phyloP scores from a whole-genome alignment of 1,140 invertebrate species.

The Bathynomus jamesi region DNA sequence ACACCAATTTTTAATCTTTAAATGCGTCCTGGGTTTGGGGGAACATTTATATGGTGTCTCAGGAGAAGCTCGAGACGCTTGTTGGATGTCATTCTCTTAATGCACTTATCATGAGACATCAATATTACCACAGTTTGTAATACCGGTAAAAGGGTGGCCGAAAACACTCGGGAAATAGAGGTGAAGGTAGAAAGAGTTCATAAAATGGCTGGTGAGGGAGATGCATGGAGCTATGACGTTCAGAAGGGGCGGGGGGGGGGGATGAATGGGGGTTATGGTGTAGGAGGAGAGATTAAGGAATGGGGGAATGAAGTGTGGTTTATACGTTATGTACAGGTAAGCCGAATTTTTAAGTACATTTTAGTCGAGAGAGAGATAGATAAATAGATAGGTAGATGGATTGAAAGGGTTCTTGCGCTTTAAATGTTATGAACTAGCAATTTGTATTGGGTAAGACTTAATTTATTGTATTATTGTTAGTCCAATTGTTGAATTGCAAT shows the following conservation, averaged over 20 bases:
- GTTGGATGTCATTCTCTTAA: not conserved
- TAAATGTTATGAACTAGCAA: too few relatives aligned
- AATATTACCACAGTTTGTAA: not conserved
- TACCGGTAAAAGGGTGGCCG: not conserved
- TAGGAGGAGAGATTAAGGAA: not conserved
- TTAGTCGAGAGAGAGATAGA: too few relatives aligned
- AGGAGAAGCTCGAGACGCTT: not conserved
- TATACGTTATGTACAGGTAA: too few relatives aligned
- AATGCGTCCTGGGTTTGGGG: not conserved
- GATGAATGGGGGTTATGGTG: not conserved
- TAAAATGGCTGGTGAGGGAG: not conserved
- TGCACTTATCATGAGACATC: not conserved
- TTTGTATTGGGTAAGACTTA: too few relatives aligned
- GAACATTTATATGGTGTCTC: not conserved
- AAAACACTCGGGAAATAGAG: not conserved
- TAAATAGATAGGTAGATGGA: too few relatives aligned
- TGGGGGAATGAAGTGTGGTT: not conserved
- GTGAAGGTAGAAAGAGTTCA: not conserved
- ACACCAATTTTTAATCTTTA: not conserved
- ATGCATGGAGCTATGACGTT: not conserved
- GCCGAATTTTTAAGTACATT: too few relatives aligned
- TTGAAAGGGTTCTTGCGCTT: too few relatives aligned
- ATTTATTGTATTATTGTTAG: too few relatives aligned
- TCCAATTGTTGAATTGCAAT: too few relatives aligned
- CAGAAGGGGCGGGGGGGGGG: not conserved